Base-by-base conservation (phyloP, 1,140 invertebrate species). In the Odontomachus brunneus region DNA sequence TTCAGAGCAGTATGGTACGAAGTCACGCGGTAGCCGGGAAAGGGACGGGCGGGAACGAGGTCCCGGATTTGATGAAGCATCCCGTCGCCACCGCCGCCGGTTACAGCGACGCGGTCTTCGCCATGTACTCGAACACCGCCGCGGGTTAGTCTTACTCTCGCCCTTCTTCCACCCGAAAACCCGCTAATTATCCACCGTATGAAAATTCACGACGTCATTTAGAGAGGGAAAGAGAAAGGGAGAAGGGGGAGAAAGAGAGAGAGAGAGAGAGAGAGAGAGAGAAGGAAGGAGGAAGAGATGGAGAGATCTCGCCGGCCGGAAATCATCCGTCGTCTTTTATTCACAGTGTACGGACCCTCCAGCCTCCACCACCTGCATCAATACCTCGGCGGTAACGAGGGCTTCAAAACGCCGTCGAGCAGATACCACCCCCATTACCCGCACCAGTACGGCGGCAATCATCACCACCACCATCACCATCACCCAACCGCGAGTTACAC, bases 281-380 rank as follows among this genome's bases (percentile, higher is more conserved):
- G 5, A 33, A 33, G 29, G 5, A 33, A 33, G 5, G n/a, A n/a
- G n/a, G n/a, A n/a, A n/a, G n/a, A n/a, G n/a, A 33, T 5, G 5
- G 17, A 19, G n/a, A 9, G 3, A 1, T 22, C 53, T 55, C n/a
- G 5, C 53, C n/a, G 19, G 17, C 17, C 9, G n/a, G n/a, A 22
- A 60, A 63, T 44, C 33, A 44, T 57, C 14, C 2, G 0, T 63
- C 9, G 38, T 44, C 38, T 44, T 11, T 44, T 44, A 44, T 24
- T 22, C 51, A n/a, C 59, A 94, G 93, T 93, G 15, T 93, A 94
- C 65, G 91, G 92, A 26, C 63, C 91, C 29, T 89, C 92, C 9
- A 92, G 91, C 84, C 85, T 94, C 15, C 93, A 94, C 65, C 93
- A 94, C 65, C 84, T 94, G 38, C 93, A 94, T 55, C 93, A 94